Evolutionary conservation across 2,888 invertebrate genomes (phyloP).

Genomic region (Leistus spinibarbis): DNA sequence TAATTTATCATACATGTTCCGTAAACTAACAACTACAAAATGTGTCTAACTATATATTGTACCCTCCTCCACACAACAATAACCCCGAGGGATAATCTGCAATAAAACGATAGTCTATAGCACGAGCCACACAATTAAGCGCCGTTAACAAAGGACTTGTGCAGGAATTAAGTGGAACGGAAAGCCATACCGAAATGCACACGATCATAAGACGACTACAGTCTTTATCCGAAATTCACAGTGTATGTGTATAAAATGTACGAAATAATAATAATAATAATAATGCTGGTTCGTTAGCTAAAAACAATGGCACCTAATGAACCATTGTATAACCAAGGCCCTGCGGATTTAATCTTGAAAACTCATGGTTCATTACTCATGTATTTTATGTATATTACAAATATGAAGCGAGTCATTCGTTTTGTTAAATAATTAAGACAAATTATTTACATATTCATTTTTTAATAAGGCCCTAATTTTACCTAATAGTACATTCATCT

Average conservation of each 20-base stretch:
- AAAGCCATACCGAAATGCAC: not conserved
- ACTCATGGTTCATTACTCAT: not conserved
- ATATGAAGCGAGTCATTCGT: not conserved
- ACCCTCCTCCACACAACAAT: not conserved
- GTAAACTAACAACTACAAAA: not conserved
- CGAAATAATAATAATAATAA: not conserved
- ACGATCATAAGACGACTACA: no score
- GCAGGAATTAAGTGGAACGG: not conserved
- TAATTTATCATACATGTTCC: not conserved
- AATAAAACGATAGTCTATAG: not conserved
- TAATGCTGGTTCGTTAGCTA: not conserved
- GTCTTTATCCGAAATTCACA: no score
- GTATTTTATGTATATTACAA: not conserved
- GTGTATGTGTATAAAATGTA: not conserved
- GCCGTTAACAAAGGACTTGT: not conserved
- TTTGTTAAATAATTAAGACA: not conserved
- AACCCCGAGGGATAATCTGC: not conserved
- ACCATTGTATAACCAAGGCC: not conserved
- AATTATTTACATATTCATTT: not conserved
- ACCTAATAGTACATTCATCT: not conserved
- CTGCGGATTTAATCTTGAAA: not conserved
- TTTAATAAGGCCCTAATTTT: not conserved
- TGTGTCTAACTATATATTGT: not conserved
- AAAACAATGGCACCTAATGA: not conserved
- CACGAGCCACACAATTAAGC: not conserved